Percentiles rank a stretch among this genome's conserved stretches.
These are phyloP conservation scores for Aurelia aurita complex sp. Pacific DNA, from an alignment of 30 jellyfish, hydroid and myxozoan species.

Conservation along the genomic window DNA sequence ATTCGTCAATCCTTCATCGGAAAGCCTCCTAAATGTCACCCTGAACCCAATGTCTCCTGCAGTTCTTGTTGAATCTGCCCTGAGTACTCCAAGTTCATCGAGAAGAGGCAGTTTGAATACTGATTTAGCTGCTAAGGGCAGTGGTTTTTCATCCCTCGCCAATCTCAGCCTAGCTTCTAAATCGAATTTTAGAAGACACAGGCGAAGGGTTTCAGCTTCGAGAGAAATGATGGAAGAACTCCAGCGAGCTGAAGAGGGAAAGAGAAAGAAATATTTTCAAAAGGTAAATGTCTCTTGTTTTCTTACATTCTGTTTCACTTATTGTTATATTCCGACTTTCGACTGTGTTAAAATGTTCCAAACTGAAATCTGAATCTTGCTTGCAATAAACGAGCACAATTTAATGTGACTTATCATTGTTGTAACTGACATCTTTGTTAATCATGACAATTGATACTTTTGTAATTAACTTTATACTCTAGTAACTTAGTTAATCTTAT, in stretches of 20 bases:
- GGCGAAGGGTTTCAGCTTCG: conserved; percentile 32
- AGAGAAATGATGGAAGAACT: conserved; percentile 5
- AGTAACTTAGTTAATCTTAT: too few species aligned
- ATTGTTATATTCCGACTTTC: background rate
- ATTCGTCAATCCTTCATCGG: conserved; percentile 8
- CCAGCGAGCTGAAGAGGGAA: conserved; percentile 1
- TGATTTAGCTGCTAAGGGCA: background rate
- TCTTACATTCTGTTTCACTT: background rate
- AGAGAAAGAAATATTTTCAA: conserved; percentile 19
- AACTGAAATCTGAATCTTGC: too few species aligned
- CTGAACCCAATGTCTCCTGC: conserved; percentile 9
- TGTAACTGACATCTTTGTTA: too few species aligned
- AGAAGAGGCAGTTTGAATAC: conserved; percentile 19
- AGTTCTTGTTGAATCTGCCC: conserved; percentile 5
- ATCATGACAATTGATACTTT: too few species aligned
- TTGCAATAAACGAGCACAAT: too few species aligned
- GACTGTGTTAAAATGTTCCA: too few species aligned
- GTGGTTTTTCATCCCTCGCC: conserved; percentile 18
- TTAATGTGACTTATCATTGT: too few species aligned
- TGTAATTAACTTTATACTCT: too few species aligned
- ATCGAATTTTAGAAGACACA: conserved; percentile 22
- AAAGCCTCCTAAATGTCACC: background rate
- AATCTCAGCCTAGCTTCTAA: conserved; percentile 29
- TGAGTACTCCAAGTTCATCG: conserved; percentile 1
- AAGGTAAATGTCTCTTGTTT: conserved; percentile 20